A percentile compares a stretch with the other conserved stretches of the same genome.
phyloP scores from a whole-genome alignment of 2,113 vertebrate genomes.

The Ariopsis seemanni region DNA sequence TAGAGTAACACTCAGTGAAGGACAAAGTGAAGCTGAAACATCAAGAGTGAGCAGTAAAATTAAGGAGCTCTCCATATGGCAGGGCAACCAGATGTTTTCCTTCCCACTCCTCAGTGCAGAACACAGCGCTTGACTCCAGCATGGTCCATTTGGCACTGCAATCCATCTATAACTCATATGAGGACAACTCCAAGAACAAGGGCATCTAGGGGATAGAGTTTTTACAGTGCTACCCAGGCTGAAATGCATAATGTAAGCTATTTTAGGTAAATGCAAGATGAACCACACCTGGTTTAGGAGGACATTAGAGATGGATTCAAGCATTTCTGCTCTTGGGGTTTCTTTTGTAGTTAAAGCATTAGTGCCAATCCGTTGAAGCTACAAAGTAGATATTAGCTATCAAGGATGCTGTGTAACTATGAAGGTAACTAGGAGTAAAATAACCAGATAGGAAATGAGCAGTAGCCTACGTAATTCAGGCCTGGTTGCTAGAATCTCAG shows the following conservation, averaged over 20 bases:
- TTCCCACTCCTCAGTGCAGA: slow-evolving; percentile 66
- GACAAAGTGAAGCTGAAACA: slow-evolving; percentile 27
- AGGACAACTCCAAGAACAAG: slow-evolving; percentile 75
- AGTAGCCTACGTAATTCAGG: background rate
- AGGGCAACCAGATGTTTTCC: slow-evolving; percentile 75
- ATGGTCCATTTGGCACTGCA: slow-evolving; percentile 77
- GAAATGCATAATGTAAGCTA: slow-evolving; percentile 63
- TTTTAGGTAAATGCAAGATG: slow-evolving; percentile 52
- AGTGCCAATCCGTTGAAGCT: slow-evolving; percentile 4
- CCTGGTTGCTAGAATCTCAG: background rate
- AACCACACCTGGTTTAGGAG: slow-evolving; percentile 54
- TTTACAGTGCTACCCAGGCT: slow-evolving; percentile 43
- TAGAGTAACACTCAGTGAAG: slow-evolving; percentile 28
- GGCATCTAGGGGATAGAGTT: slow-evolving; percentile 68
- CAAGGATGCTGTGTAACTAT: background rate
- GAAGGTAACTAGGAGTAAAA: background rate
- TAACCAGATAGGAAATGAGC: background rate
- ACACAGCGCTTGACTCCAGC: slow-evolving; percentile 68
- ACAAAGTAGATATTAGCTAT: background rate
- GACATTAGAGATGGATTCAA: slow-evolving; percentile 37
- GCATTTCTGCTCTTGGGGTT: background rate
- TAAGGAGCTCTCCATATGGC: slow-evolving; percentile 58
- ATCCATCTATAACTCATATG: slow-evolving; percentile 77
- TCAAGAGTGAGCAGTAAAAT: slow-evolving; percentile 29
- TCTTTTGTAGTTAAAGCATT: slow-evolving; percentile 2